phyloP scores from a whole-genome alignment of 2,113 vertebrate genomes.

The Tragulus kanchil region DNA sequence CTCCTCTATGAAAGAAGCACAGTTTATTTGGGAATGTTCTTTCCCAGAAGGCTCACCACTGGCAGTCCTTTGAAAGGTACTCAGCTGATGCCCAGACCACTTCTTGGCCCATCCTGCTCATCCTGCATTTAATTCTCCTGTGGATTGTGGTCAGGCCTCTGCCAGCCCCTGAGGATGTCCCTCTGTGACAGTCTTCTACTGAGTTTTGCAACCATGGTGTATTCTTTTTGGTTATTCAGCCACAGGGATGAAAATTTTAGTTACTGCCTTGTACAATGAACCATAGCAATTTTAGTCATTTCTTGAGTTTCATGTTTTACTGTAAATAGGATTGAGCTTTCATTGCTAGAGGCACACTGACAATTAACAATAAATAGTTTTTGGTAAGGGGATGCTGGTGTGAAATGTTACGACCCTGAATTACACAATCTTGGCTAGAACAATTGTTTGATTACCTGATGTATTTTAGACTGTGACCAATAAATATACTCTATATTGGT shows the following conservation, averaged over 20 bases:
- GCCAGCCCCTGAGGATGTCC: neutral
- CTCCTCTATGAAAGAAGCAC: neutral
- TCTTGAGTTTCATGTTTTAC: neutral
- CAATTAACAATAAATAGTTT: constrained; percentile 44
- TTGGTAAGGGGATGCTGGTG: neutral
- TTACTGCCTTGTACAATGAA: neutral
- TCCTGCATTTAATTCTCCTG: neutral
- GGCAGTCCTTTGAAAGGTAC: neutral
- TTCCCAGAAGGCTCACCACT: neutral
- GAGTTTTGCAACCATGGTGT: neutral
- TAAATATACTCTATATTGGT: neutral
- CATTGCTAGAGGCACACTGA: neutral
- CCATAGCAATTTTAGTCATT: neutral
- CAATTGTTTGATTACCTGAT: constrained; percentile 2
- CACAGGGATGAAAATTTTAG: neutral
- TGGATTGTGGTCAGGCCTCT: neutral
- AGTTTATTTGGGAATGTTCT: neutral
- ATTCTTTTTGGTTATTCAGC: neutral
- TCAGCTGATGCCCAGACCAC: neutral
- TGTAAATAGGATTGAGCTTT: constrained; percentile 23
- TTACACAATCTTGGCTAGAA: constrained; percentile 24
- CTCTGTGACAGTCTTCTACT: neutral
- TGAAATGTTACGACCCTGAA: constrained; percentile 1
- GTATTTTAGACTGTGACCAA: neutral
- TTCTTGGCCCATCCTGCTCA: too few relatives aligned